phyloP scores from a whole-genome alignment of 2,113 vertebrate genomes.

The Irena cyanogastra region DNA sequence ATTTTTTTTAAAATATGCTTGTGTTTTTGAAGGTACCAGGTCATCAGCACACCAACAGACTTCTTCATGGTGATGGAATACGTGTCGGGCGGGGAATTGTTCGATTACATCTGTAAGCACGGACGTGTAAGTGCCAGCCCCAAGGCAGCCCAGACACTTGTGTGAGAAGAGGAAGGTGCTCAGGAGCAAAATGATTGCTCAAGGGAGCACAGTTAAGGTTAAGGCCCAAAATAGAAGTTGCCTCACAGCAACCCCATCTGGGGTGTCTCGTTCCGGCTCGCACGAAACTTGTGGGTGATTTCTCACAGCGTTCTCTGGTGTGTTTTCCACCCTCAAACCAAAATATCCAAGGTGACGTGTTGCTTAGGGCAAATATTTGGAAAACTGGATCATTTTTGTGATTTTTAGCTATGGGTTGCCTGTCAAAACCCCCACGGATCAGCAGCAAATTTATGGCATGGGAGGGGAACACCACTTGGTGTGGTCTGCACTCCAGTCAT shows the following conservation, averaged over 20 bases:
- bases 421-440: neutral
- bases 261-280: neutral
- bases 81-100: conserved; percentile 94
- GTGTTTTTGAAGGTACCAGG: conserved; percentile 86
- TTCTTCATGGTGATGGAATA: conserved; percentile 99
- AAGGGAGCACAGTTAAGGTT: neutral
- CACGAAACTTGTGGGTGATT: neutral
- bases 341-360: neutral
- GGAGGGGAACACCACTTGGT: neutral
- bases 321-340: neutral
- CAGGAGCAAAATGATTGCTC: neutral
- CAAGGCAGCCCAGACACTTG: neutral
- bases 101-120: conserved; percentile 99
- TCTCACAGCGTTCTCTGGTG: neutral
- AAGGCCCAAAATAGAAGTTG: conserved; percentile 42
- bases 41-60: conserved; percentile 97
- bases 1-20: neutral
- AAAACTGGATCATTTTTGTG: neutral
- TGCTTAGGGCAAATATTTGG: neutral
- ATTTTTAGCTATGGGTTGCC: neutral
- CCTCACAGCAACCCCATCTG: conserved; percentile 20
- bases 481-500: neutral
- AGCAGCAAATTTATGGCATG: neutral
- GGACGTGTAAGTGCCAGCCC: conserved; percentile 85
- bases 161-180: neutral